These are phyloP conservation scores for Ictidomys tridecemlineatus DNA, from an alignment of 2,113 vertebrate genomes.

Conservation along the genomic window DNA sequence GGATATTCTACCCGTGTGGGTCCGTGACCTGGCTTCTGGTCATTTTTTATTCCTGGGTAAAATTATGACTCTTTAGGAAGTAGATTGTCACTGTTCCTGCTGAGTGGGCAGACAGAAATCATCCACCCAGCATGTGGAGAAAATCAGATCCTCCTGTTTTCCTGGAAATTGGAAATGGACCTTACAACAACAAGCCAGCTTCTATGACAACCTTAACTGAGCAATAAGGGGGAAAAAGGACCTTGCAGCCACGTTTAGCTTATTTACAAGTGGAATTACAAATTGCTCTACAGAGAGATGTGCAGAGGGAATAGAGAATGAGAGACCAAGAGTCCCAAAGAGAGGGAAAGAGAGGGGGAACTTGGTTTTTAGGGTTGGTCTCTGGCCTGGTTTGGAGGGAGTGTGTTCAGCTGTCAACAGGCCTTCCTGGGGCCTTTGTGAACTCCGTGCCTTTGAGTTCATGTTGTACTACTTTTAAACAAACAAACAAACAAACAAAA, in stretches of 20 bases:
- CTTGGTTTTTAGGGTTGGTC: neutral
- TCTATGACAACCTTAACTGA: neutral
- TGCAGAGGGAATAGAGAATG: neutral
- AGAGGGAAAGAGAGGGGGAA: neutral
- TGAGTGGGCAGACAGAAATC: neutral
- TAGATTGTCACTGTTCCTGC: neutral
- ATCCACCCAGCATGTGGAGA: neutral
- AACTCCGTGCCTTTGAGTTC: neutral
- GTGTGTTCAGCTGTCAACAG: neutral
- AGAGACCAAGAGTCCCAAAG: neutral
- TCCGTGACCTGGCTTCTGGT: neutral
- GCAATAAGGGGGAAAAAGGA: neutral
- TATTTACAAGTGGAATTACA: neutral
- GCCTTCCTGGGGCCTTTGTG: neutral
- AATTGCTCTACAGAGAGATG: neutral
- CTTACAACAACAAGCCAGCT: neutral
- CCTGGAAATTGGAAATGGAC: neutral
- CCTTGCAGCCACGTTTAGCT: neutral
- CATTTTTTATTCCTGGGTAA: neutral
- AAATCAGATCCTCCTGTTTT: neutral
- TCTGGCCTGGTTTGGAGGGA: neutral
- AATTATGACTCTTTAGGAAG: neutral
- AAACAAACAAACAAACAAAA: neutral
- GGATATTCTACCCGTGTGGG: neutral
- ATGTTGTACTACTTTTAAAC: neutral